Percentiles rank a stretch among this genome's conserved stretches.
phyloP scores from a whole-genome alignment of 2,797 vertebrate species.

The Nothura maculosa region DNA sequence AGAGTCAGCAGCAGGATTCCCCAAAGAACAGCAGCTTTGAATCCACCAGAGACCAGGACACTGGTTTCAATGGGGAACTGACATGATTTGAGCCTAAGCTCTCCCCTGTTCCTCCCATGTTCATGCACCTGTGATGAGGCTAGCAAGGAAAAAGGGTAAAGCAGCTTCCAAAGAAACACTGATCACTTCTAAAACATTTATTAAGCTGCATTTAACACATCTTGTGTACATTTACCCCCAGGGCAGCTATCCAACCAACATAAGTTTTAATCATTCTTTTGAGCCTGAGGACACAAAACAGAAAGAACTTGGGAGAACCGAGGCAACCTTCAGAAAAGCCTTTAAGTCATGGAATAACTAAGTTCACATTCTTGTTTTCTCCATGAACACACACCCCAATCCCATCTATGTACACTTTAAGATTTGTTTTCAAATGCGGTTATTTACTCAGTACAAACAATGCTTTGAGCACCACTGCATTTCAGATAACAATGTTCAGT shows the following conservation, averaged over 20 bases:
- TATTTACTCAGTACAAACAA: conserved; percentile 32
- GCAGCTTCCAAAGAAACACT: background rate
- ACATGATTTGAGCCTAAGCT: background rate
- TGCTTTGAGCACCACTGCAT: conserved; percentile 14
- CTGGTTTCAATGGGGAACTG: background rate
- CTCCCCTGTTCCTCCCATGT: background rate
- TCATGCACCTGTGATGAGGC: background rate
- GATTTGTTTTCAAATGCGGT: conserved; percentile 36
- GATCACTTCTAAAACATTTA: background rate
- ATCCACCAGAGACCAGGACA: background rate
- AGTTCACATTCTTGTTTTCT: conserved; percentile 45
- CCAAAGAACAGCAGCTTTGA: background rate
- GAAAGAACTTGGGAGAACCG: background rate
- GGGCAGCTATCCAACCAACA: background rate
- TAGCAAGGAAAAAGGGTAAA: background rate
- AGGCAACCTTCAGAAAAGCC: conserved; percentile 17
- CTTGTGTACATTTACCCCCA: background rate
- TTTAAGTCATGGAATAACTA: conserved; percentile 40
- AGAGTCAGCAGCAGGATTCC: background rate
- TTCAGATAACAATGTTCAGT: conserved; percentile 25
- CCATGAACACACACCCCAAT: background rate
- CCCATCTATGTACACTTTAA: conserved; percentile 10
- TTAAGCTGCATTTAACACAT: background rate
- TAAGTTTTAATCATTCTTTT: background rate
- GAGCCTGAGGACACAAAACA: conserved; percentile 5